These are phyloP conservation scores for Clunio marinus DNA, from an alignment of 2,888 invertebrate genomes.

Conservation along the genomic window DNA sequence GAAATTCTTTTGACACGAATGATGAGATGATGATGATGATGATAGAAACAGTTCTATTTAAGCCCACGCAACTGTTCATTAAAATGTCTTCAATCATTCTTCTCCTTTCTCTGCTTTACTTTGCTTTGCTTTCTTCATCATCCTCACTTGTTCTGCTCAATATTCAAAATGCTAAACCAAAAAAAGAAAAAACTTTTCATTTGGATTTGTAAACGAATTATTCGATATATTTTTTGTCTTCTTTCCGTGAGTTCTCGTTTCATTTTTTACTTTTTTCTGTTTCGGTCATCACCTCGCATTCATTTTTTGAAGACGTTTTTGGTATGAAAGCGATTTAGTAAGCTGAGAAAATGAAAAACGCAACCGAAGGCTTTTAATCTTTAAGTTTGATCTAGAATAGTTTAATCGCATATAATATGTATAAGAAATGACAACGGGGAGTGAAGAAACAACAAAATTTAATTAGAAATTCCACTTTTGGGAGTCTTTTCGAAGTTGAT, in stretches of 20 bases:
- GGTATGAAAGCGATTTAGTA: not conserved
- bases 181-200: constrained; percentile 6
- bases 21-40: constrained; percentile 14
- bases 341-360: too few relatives aligned
- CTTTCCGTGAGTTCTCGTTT: not conserved
- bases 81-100: constrained; percentile 25
- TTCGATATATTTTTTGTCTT: too few relatives aligned
- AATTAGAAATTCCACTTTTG: constrained; percentile 28
- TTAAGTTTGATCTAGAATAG: constrained; percentile 24
- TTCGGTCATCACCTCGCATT: constrained; percentile 27
- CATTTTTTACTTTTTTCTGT: not conserved
- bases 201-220: not conserved
- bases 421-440: not conserved
- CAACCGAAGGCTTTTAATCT: not conserved
- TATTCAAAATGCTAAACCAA: constrained; percentile 10
- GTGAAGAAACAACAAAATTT: constrained; percentile 12
- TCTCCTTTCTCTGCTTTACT: not conserved
- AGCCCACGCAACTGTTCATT: constrained; percentile 31
- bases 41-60: constrained; percentile 20
- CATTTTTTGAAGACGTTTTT: not conserved
- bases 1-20: not conserved
- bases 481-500: too few relatives aligned
- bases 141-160: not conserved
- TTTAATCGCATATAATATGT: not conserved
- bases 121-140: not conserved